Conservation (phyloP, 2,113 vertebrate species). For the Antigone vipio region DNA sequence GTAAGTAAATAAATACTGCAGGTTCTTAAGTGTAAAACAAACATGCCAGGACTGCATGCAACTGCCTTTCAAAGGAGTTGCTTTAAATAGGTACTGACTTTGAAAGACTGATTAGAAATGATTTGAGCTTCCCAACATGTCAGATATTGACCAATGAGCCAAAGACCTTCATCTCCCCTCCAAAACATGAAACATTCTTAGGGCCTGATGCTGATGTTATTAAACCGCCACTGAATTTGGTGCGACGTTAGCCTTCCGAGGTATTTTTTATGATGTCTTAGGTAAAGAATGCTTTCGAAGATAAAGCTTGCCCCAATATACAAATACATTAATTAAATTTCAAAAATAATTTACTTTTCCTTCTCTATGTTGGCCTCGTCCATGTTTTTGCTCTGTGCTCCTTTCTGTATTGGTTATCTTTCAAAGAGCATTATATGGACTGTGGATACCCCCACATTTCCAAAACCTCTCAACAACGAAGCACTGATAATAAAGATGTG, state of each 20-base stretch:
- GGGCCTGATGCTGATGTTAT: not conserved
- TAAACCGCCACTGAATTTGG: not conserved
- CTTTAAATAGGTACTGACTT: not conserved
- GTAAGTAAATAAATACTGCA: not conserved
- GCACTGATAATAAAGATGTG: not conserved
- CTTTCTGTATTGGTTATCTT: not conserved
- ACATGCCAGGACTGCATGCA: not conserved
- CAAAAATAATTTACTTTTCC: not conserved
- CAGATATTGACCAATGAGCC: rapidly evolving
- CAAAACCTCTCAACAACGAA: not conserved
- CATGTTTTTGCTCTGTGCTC: not conserved
- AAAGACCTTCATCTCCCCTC: not conserved
- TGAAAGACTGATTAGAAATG: not conserved
- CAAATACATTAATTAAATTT: not conserved
- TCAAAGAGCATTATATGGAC: not conserved
- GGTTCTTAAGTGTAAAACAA: not conserved
- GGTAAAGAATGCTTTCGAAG: not conserved
- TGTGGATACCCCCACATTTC: not conserved
- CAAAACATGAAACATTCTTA: rapidly evolving
- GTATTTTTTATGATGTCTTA: not conserved
- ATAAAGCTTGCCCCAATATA: not conserved
- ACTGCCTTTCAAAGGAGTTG: not conserved
- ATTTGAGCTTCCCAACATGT: not conserved
- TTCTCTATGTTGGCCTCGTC: not conserved
- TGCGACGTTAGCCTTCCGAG: not conserved